Evolutionary conservation across 2,113 vertebrate genomes (phyloP).

Genomic region (Seriola quinqueradiata): DNA sequence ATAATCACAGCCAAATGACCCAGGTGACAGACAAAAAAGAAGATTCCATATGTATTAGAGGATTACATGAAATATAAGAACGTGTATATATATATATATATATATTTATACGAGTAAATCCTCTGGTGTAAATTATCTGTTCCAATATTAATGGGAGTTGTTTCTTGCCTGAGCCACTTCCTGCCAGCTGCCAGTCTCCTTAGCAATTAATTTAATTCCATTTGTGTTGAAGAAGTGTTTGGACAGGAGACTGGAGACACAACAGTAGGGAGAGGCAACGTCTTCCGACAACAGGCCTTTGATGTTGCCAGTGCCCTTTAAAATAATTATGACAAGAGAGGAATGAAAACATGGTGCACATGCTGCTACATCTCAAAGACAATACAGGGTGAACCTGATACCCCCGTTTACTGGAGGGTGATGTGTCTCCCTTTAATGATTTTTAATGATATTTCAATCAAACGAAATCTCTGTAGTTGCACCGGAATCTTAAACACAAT

Average conservation of each 20-base stretch:
- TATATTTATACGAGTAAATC: conserved; percentile 33
- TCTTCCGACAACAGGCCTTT: conserved; percentile 72
- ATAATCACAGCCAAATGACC: not conserved
- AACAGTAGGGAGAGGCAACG: conserved; percentile 56
- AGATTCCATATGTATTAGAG: too few species aligned
- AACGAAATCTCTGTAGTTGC: conserved; percentile 18
- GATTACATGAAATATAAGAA: not conserved
- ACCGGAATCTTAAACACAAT: conserved; percentile 14
- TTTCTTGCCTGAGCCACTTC: conserved; percentile 65
- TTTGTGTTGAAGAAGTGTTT: conserved; percentile 69
- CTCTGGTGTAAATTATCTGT: conserved; percentile 66
- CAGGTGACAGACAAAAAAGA: not conserved
- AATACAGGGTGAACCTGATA: conserved; percentile 33
- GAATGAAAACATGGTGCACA: conserved; percentile 39
- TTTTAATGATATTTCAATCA: conserved; percentile 42
- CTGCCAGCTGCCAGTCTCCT: conserved; percentile 69
- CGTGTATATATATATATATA: not conserved
- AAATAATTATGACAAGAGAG: conserved; percentile 79
- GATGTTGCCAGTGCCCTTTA: conserved; percentile 73
- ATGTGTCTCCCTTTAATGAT: conserved; percentile 30
- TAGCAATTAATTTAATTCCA: conserved; percentile 72
- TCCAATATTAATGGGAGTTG: conserved; percentile 75
- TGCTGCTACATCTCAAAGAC: conserved; percentile 57
- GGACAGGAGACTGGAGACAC: conserved; percentile 63
- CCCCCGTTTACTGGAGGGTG: not conserved